Evolutionary conservation across 2,113 vertebrate genomes (phyloP).

Genomic region (Picathartes gymnocephalus): DNA sequence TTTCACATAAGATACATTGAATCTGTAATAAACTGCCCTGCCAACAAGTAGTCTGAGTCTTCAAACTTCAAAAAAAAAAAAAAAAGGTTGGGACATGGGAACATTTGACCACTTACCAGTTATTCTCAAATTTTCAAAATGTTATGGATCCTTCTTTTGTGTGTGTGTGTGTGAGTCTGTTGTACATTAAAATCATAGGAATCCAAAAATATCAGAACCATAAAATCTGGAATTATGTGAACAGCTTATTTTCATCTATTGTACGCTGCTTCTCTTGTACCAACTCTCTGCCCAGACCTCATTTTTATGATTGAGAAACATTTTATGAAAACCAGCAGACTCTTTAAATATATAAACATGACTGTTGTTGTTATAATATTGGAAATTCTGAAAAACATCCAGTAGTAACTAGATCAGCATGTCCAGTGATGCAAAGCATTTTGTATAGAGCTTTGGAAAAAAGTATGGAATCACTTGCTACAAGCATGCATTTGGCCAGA

Average conservation of each 20-base stretch:
- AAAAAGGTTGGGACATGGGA: neutral
- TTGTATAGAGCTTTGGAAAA: slow-evolving; percentile 16
- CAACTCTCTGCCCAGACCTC: neutral
- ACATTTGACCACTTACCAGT: neutral
- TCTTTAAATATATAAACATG: slow-evolving; percentile 15
- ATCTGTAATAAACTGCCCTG: neutral
- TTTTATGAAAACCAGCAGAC: slow-evolving; percentile 29
- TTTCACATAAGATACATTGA: neutral
- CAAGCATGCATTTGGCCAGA: neutral
- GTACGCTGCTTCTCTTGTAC: neutral
- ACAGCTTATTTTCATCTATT: slow-evolving; percentile 34
- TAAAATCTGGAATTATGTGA: neutral
- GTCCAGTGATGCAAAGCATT: neutral
- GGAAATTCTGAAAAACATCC: slow-evolving; percentile 29
- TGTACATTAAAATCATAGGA: neutral
- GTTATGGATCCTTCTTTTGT: neutral
- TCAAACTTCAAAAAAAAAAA: neutral
- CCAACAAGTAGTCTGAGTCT: neutral
- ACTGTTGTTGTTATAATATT: neutral
- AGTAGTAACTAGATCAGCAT: slow-evolving; percentile 36
- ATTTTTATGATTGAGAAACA: slow-evolving; percentile 34
- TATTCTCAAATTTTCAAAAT: neutral
- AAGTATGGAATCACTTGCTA: neutral
- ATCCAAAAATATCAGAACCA: neutral
- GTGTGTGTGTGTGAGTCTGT: neutral